Conservation (phyloP, 1,140 invertebrate genomes). For the Achatina immaculata region DNA sequence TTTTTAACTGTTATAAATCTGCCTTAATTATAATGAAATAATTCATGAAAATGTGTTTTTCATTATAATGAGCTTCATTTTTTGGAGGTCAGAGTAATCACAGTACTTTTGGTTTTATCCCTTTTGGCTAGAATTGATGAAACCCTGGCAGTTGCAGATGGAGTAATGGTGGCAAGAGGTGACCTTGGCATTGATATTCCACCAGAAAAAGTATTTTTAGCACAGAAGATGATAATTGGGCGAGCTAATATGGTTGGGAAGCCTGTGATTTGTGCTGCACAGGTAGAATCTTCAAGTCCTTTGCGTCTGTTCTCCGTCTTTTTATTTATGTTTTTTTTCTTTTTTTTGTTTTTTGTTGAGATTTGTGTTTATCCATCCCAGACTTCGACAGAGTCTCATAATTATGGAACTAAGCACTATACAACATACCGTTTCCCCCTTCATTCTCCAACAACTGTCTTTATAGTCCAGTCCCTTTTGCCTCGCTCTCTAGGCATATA, state of each 20-base stretch:
- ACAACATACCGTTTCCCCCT: no score
- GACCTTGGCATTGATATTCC: slow-evolving; percentile 97
- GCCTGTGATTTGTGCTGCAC: slow-evolving; percentile 95
- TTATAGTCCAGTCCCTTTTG: no score
- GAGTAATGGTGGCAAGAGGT: slow-evolving; percentile 97
- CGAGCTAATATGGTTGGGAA: slow-evolving; percentile 81
- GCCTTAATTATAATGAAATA: neutral
- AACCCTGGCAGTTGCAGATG: slow-evolving; percentile 92
- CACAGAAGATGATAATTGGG: slow-evolving; percentile 95
- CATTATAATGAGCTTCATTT: neutral
- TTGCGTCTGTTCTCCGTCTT: no score
- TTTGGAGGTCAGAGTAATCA: neutral
- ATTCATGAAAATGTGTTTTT: neutral
- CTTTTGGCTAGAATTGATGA: slow-evolving; percentile 79
- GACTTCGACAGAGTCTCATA: no score
- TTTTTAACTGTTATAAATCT: no score
- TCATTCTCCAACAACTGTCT: no score
- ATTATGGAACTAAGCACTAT: no score
- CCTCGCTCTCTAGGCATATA: no score
- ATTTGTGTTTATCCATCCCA: no score
- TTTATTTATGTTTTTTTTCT: no score
- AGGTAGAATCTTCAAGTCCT: slow-evolving; percentile 72
- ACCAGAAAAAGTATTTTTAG: slow-evolving; percentile 97
- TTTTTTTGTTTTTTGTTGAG: no score
- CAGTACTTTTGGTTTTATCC: no score